Conservation (phyloP, 2,888 invertebrate species). For the Caenorhabditis japonica region DNA sequence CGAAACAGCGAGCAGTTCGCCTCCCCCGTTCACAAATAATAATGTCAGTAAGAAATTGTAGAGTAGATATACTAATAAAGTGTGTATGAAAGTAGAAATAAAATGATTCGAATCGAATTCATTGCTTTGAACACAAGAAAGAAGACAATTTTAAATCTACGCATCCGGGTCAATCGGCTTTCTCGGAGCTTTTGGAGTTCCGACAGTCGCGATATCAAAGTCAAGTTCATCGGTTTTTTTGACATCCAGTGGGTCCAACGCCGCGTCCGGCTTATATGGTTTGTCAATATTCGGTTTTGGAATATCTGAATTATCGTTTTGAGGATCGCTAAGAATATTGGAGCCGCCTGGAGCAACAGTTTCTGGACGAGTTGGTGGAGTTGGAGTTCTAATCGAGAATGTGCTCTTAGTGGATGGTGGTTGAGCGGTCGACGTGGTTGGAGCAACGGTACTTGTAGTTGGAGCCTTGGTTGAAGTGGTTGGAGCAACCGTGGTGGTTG, state of each 20-base stretch:
- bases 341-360: neutral
- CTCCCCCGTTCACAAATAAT: constrained; percentile 8
- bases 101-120: constrained; percentile 7
- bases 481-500: neutral
- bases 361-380: constrained; percentile 14
- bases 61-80: constrained; percentile 6
- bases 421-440: neutral
- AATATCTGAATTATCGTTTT: no score
- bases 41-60: constrained; percentile 19
- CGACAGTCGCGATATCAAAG: constrained; percentile 18
- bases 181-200: constrained; percentile 37
- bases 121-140: constrained; percentile 1
- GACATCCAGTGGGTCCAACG: constrained; percentile 6
- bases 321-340: no score
- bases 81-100: constrained; percentile 10
- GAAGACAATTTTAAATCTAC: neutral
- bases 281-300: neutral
- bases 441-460: neutral
- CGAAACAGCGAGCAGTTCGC: constrained; percentile 28
- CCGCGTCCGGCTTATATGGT: constrained; percentile 18
- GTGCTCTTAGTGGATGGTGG: constrained; percentile 12
- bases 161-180: constrained; percentile 28
- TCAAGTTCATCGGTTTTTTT: constrained; percentile 6
- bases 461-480: neutral
- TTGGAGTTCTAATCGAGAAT: constrained; percentile 36